phyloP scores from a whole-genome alignment of 1,140 invertebrate genomes.

The Drosophila nasuta region DNA sequence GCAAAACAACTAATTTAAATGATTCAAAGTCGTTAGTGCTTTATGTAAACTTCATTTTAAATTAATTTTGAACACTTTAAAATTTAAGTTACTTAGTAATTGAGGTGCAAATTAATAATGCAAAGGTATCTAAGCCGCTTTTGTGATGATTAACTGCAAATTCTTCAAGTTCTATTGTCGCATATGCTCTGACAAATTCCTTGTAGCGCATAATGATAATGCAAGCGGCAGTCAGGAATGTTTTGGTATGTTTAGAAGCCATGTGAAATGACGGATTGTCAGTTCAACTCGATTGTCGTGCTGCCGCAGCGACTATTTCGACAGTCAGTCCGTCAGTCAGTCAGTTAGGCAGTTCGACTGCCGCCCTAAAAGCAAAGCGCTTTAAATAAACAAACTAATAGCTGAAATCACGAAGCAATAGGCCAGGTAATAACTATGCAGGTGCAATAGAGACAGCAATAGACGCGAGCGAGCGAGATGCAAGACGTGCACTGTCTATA shows the following conservation, averaged over 20 bases:
- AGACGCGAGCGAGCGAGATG: slow-evolving; percentile 25
- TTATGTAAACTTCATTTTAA: too few relatives aligned
- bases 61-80: too few relatives aligned
- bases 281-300: slow-evolving; percentile 16
- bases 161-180: background rate
- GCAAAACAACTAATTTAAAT: background rate
- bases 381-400: slow-evolving; percentile 84
- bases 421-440: slow-evolving; percentile 41
- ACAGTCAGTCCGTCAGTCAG: slow-evolving; percentile 16
- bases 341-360: slow-evolving; percentile 42
- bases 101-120: too few relatives aligned
- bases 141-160: background rate
- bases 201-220: slow-evolving; percentile 53
- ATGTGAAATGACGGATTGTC: slow-evolving; percentile 32
- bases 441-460: slow-evolving; percentile 28
- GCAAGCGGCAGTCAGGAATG: slow-evolving; percentile 49
- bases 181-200: slow-evolving; percentile 16
- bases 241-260: slow-evolving; percentile 77
- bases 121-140: too few relatives aligned
- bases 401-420: slow-evolving; percentile 71
- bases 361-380: slow-evolving; percentile 66
- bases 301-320: slow-evolving; percentile 33
- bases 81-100: too few relatives aligned
- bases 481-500: slow-evolving; percentile 59
- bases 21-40: too few relatives aligned